Evolutionary conservation across 2,888 invertebrate species (phyloP).

Genomic region (Tenthredo distinguenda): DNA sequence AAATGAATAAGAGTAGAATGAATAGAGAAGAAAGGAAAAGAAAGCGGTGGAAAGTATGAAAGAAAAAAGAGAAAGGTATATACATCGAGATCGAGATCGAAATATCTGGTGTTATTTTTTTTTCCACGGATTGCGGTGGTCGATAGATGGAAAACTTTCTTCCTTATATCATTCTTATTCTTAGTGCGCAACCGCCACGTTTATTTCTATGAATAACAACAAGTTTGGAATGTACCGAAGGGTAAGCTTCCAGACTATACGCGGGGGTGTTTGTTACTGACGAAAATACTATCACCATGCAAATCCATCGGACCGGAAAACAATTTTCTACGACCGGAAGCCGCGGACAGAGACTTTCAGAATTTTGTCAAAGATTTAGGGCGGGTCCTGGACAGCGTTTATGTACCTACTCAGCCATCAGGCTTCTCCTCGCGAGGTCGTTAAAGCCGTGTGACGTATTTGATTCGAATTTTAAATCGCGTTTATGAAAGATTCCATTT

Average conservation of each 20-base stretch:
- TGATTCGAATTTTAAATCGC: constrained; percentile 19
- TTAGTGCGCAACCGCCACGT: constrained; percentile 6
- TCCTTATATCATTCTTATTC: constrained; percentile 19
- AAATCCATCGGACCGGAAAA: constrained; percentile 33
- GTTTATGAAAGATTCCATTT: neutral
- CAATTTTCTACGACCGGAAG: constrained; percentile 22
- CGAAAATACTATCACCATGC: constrained; percentile 27
- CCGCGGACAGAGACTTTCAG: neutral
- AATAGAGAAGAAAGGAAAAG: neutral
- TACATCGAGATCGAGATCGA: neutral
- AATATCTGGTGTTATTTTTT: constrained; percentile 26
- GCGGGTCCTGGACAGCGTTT: neutral
- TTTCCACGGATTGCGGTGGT: neutral
- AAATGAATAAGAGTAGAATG: neutral
- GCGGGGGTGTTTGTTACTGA: constrained; percentile 25
- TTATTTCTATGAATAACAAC: constrained; percentile 41
- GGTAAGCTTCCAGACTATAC: neutral
- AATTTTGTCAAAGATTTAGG: neutral
- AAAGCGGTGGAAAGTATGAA: neutral
- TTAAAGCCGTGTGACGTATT: constrained; percentile 8
- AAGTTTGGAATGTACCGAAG: constrained; percentile 24
- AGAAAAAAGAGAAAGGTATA: constrained; percentile 1
- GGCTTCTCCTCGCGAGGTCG: neutral
- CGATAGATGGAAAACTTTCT: constrained; percentile 25
- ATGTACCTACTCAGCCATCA: neutral